Conservation (phyloP, 2,888 invertebrate species). For the Nomada goodeniana region DNA sequence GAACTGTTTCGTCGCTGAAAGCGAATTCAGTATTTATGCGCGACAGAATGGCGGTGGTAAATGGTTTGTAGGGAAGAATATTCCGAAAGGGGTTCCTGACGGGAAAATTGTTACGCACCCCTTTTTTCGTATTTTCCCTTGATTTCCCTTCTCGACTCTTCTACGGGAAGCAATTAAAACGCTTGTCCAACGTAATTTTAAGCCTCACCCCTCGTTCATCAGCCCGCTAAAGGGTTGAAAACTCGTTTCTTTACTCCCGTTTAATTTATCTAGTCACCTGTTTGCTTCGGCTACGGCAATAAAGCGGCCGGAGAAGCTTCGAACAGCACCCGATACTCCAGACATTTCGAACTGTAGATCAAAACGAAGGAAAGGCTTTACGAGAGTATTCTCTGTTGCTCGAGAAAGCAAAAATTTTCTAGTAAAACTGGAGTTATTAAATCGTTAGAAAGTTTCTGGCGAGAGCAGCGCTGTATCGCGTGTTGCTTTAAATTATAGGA, state of each 20-base stretch:
- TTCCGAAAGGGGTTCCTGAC: constrained; percentile 11
- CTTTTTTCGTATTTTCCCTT: not conserved
- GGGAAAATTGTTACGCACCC: constrained; percentile 15
- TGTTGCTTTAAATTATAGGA: not conserved
- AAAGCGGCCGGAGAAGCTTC: not conserved
- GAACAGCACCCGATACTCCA: not conserved
- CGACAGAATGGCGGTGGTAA: too few relatives aligned
- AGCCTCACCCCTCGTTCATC: constrained; percentile 33
- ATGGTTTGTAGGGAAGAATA: constrained; percentile 3
- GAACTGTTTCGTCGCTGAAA: not conserved
- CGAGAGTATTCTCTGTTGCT: too few relatives aligned
- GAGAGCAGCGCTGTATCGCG: constrained; percentile 16
- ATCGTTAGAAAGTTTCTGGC: not conserved
- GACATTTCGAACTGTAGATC: not conserved
- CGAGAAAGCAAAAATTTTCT: not conserved
- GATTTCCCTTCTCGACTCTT: constrained; percentile 34
- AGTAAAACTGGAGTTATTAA: not conserved
- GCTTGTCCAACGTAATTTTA: constrained; percentile 69
- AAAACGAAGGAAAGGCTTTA: not conserved
- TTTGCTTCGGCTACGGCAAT: constrained; percentile 13
- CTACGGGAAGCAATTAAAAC: constrained; percentile 73
- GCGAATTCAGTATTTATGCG: not conserved
- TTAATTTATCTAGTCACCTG: constrained; percentile 42
- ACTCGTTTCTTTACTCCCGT: constrained; percentile 33
- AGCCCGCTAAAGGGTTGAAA: constrained; percentile 20